Conservation (phyloP, 2,888 invertebrate genomes). For the Loripinus fragilis region DNA sequence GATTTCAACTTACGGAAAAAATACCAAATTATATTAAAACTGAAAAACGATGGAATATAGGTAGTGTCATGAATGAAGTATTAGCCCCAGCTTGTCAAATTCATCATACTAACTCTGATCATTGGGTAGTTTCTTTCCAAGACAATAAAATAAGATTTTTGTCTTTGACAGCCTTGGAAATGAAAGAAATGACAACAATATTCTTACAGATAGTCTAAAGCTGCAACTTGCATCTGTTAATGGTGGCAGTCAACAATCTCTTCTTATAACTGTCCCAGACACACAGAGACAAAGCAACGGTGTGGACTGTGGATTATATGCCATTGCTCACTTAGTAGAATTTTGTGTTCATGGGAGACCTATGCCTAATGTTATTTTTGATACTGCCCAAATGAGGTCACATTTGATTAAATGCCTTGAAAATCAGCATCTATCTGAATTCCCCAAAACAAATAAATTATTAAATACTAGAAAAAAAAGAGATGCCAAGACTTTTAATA, state of each 20-base stretch:
- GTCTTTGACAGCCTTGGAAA: neutral
- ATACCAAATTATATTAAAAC: constrained; percentile 18
- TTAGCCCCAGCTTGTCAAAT: constrained; percentile 31
- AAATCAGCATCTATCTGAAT: neutral
- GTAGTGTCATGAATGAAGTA: constrained; percentile 8
- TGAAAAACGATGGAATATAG: constrained; percentile 20
- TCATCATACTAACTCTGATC: constrained; percentile 29
- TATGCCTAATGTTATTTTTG: neutral
- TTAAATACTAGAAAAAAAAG: neutral
- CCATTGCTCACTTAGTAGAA: neutral
- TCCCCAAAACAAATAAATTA: neutral
- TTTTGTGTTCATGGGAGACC: neutral
- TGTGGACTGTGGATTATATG: constrained; percentile 4
- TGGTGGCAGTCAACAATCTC: neutral
- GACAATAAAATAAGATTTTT: neutral
- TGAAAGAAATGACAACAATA: neutral
- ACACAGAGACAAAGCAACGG: neutral
- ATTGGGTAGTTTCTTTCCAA: constrained; percentile 26
- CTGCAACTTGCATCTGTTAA: neutral
- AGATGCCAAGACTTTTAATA: neutral
- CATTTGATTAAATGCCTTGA: neutral
- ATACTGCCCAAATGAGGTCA: neutral
- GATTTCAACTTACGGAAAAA: constrained; percentile 35
- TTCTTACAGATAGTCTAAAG: neutral
- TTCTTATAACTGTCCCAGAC: neutral